Conservation (phyloP, 2,113 vertebrate species). For the Sterna hirundo region DNA sequence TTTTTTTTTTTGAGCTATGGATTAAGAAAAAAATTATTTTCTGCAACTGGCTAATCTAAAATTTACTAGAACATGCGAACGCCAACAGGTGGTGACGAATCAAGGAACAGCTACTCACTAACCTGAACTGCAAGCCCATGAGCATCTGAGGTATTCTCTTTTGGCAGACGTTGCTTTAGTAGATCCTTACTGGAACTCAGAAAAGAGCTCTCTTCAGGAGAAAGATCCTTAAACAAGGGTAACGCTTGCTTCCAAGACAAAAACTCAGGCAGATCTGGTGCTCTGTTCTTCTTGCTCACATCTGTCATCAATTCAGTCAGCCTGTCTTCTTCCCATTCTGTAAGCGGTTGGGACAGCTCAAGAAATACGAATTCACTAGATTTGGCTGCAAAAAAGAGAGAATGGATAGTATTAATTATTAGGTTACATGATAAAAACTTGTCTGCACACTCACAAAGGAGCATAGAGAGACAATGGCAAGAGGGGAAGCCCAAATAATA, state of each 20-base stretch:
- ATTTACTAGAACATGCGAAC: background rate
- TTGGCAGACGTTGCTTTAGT: conserved; percentile 1
- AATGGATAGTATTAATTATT: background rate
- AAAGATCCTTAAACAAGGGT: conserved; percentile 69
- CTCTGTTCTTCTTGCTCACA: conserved; percentile 69
- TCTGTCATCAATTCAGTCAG: conserved; percentile 68
- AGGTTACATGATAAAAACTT: background rate
- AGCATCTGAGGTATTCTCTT: conserved; percentile 3
- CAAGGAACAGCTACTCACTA: background rate
- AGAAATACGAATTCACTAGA: conserved; percentile 76
- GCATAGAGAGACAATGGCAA: background rate
- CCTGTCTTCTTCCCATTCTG: conserved; percentile 61
- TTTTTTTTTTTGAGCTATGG: background rate
- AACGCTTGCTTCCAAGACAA: conserved; percentile 71
- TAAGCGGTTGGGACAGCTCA: conserved; percentile 64
- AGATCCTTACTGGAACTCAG: conserved; percentile 48
- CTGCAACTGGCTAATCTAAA: background rate
- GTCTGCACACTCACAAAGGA: background rate
- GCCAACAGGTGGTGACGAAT: background rate
- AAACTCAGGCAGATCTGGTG: conserved; percentile 64
- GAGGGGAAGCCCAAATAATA: background rate
- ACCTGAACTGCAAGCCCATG: conserved; percentile 64
- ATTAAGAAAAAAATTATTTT: background rate
- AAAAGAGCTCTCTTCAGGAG: conserved; percentile 73
- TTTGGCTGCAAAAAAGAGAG: conserved; percentile 66